Conservation (phyloP, 2,113 vertebrate species). For the Spea multiplicata region DNA sequence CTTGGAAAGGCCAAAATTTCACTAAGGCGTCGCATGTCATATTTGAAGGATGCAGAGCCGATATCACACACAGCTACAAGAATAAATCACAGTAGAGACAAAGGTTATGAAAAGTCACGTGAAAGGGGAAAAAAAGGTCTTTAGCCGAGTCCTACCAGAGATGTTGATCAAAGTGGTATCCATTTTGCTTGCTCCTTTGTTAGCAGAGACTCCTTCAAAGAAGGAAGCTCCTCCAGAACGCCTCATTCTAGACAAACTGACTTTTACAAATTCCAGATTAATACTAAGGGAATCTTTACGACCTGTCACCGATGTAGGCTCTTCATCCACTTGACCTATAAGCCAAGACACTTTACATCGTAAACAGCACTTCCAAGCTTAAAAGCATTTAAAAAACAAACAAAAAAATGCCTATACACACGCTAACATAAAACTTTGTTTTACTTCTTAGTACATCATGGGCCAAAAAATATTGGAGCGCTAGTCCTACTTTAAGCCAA, state of each 20-base stretch:
- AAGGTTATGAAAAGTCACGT: background rate
- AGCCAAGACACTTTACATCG: background rate
- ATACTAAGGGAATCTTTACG: slow-evolving; percentile 98
- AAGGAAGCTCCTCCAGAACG: slow-evolving; percentile 87
- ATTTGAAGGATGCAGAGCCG: slow-evolving; percentile 97
- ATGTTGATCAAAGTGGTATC: slow-evolving; percentile 97
- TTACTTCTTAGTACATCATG: too few species aligned
- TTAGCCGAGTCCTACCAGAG: slow-evolving; percentile 74
- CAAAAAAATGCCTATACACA: background rate
- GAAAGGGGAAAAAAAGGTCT: too few species aligned
- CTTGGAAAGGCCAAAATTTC: slow-evolving; percentile 96
- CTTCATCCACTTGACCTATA: slow-evolving; percentile 88
- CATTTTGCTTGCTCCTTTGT: slow-evolving; percentile 85
- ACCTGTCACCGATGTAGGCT: slow-evolving; percentile 90
- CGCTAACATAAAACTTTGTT: too few species aligned
- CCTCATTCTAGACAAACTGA: slow-evolving; percentile 92
- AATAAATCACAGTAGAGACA: background rate
- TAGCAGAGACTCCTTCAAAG: slow-evolving; percentile 79
- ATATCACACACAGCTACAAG: slow-evolving; percentile 93
- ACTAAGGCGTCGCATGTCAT: slow-evolving; percentile 95
- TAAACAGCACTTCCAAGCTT: background rate
- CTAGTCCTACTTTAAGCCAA: too few species aligned
- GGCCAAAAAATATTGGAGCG: too few species aligned
- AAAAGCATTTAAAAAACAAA: background rate
- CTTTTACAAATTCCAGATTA: slow-evolving; percentile 97